A percentile compares a stretch with the other conserved stretches of the same genome.
Conservation (phyloP, 2,113 vertebrate genomes). For the Tylochromis polylepis region DNA sequence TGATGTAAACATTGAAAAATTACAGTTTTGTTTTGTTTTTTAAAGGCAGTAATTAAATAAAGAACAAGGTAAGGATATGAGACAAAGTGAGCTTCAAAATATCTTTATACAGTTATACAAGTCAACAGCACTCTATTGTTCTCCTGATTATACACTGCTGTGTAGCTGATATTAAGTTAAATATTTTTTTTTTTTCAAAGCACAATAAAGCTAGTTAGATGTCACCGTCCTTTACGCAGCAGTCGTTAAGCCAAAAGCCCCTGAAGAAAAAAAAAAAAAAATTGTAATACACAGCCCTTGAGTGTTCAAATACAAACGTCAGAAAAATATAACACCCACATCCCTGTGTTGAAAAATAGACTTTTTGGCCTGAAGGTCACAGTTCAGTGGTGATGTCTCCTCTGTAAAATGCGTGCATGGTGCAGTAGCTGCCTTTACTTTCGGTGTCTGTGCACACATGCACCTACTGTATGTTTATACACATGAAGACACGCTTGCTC, state of each 20-base stretch:
- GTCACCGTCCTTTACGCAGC: slow-evolving; percentile 39
- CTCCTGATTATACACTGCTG: slow-evolving; percentile 33
- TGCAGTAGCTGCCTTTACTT: slow-evolving; percentile 62
- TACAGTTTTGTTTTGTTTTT: not conserved
- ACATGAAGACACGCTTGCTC: not conserved
- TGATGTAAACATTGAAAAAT: slow-evolving; percentile 50
- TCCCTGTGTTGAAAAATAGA: slow-evolving; percentile 70
- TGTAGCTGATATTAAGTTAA: slow-evolving; percentile 42
- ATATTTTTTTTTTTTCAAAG: slow-evolving; percentile 9
- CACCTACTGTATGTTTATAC: not conserved
- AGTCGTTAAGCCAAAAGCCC: slow-evolving; percentile 51
- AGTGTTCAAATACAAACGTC: slow-evolving; percentile 56
- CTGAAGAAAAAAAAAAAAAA: slow-evolving; percentile 37
- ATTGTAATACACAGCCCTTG: slow-evolving; percentile 67
- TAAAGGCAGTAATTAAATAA: slow-evolving; percentile 39
- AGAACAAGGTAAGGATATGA: not conserved
- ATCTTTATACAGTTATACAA: slow-evolving; percentile 17
- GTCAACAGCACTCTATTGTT: slow-evolving; percentile 19
- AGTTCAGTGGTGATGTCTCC: slow-evolving; percentile 23
- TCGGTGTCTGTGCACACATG: slow-evolving; percentile 18
- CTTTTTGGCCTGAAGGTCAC: slow-evolving; percentile 55
- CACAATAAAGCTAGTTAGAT: slow-evolving; percentile 52
- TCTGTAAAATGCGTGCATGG: slow-evolving; percentile 9
- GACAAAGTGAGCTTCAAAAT: slow-evolving; percentile 34
- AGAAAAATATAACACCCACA: slow-evolving; percentile 65